Evolutionary conservation across 2,797 vertebrate genomes (phyloP), one percentile per base, ranked within the genome.

Genomic region (Urophycis tenuis): DNA sequence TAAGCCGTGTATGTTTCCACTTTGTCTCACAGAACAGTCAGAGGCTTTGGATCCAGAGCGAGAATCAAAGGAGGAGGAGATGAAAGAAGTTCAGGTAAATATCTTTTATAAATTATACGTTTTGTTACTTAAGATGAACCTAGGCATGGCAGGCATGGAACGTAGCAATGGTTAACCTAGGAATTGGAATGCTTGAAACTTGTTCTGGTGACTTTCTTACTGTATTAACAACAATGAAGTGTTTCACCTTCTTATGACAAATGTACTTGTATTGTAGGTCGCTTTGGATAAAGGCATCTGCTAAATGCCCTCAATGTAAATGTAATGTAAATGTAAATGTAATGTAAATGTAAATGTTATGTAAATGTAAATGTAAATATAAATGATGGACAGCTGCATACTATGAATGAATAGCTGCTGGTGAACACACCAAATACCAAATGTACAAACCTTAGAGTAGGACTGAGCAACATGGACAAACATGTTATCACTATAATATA

Each of bases 11-110:
- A 15, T 73, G 35, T 73, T 29, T 11, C 25, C n/a, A 12, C 41
- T 36, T 10, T 73, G 34, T 39, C 3, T 64, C 79, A 25, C 84
- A 97, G 95, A 94, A 77, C 85, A 90, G 79, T 80, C 90, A 81
- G 83, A 88, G 67, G 77, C 83, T 77, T 77, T 84, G 75, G 92
- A 86, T 87, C 85, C 85, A 82, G 92, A 84, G 82, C 91, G 91
- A 83, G 90, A 91, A 74, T 29, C 10, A 2, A 6, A 83, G 74
- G 82, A 77, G 74, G 90, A 91, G 14, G 91, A 91, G 75, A 87
- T 85, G 79, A 89, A 86, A 19, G 91, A 33, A 1, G 36, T 87
- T 72, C 88, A 93, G 95, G 96, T 97, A 87, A 86, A 85, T 85
- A n/a, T 19, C 15, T 77, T 10, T 36, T 39, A 2, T 39, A 33